A percentile compares a stretch with the other conserved stretches of the same genome.
These are phyloP conservation scores for Oxytorus armatus DNA, from an alignment of 2,888 invertebrate genomes.

Conservation along the genomic window DNA sequence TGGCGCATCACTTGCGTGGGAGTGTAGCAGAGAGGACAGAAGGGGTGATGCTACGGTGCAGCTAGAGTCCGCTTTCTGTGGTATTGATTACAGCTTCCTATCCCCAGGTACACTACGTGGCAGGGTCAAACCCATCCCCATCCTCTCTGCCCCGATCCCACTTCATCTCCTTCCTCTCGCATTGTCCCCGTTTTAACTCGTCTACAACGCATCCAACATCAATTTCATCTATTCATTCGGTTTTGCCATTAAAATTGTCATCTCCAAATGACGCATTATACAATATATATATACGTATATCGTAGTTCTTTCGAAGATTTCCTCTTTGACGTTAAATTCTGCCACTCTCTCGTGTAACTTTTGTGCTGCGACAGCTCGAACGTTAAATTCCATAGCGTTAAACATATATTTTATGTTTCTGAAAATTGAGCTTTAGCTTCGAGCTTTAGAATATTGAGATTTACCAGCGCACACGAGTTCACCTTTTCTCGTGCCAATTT, in stretches of 20 bases:
- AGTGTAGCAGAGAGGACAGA: conserved; percentile 38
- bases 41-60: conserved; percentile 62
- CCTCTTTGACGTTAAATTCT: conserved; percentile 22
- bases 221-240: conserved; percentile 22
- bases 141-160: conserved; percentile 46
- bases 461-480: no score
- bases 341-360: conserved; percentile 25
- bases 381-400: no score
- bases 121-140: conserved; percentile 80
- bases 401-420: no score
- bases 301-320: conserved; percentile 20
- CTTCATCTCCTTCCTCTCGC: conserved; percentile 63
- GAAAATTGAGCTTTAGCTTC: no score
- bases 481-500: no score
- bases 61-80: conserved; percentile 78
- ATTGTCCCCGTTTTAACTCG: conserved; percentile 30
- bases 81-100: conserved; percentile 83
- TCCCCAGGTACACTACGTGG: conserved; percentile 80
- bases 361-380: no score
- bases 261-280: conserved; percentile 33
- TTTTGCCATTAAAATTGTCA: conserved; percentile 46
- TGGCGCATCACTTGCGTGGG: conserved; percentile 19
- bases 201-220: conserved; percentile 3
- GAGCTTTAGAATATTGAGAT: no score
- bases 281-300: no score